These are phyloP conservation scores for Oxyscelio sp. DNA, from an alignment of 2,888 invertebrate species.

Conservation along the genomic window DNA sequence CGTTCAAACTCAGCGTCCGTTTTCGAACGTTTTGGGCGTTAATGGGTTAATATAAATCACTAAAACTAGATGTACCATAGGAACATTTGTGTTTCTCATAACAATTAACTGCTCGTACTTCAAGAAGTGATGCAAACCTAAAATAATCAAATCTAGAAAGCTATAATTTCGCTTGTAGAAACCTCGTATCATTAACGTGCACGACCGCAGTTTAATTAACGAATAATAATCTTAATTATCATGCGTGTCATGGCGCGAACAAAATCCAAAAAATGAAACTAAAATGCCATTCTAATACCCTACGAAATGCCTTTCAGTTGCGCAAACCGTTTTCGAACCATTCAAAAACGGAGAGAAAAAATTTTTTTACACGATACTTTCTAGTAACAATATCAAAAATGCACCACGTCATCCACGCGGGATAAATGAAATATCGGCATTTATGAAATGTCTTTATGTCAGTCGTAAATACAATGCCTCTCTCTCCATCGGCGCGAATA, in stretches of 20 bases:
- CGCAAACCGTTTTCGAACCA: constrained; percentile 1
- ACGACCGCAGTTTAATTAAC: neutral
- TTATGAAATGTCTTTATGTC: constrained; percentile 61
- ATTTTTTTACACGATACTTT: constrained; percentile 22
- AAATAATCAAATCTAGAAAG: too few species aligned
- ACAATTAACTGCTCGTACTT: too few species aligned
- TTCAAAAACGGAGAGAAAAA: neutral
- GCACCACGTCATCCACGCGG: constrained; percentile 50
- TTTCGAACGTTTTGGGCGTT: too few species aligned
- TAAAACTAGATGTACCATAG: too few species aligned
- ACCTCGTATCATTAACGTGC: too few species aligned
- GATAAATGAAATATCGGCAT: constrained; percentile 65
- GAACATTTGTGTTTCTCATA: too few species aligned
- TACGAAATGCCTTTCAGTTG: neutral
- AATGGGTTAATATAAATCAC: too few species aligned
- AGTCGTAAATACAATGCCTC: constrained; percentile 55
- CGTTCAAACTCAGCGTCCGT: too few species aligned
- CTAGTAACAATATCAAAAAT: constrained; percentile 48
- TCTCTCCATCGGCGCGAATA: constrained; percentile 45
- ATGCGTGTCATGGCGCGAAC: neutral
- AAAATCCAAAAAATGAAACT: neutral
- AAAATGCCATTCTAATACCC: neutral
- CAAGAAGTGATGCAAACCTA: too few species aligned
- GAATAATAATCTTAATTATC: neutral
- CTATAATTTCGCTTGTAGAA: too few species aligned